phyloP scores from a whole-genome alignment of 2,888 invertebrate genomes.

The Cylloceria caligata region DNA sequence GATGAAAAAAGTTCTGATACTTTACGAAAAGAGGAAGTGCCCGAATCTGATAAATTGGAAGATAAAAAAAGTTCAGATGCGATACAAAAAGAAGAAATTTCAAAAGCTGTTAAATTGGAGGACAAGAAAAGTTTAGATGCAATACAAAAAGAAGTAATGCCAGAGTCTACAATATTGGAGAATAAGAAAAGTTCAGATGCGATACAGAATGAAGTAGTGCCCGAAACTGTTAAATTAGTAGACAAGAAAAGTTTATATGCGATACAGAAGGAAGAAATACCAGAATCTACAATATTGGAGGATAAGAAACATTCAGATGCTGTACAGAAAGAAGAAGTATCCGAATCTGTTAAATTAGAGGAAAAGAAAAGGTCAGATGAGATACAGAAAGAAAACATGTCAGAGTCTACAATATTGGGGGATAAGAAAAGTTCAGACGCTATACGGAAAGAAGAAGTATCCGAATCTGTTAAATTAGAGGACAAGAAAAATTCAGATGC shows the following conservation, averaged over 20 bases:
- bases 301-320: not conserved
- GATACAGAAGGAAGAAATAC: not conserved
- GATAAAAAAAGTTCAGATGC: not conserved
- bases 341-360: slow-evolving; percentile 10
- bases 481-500: no score
- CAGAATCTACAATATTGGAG: not conserved
- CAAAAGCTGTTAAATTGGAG: not conserved
- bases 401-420: not conserved
- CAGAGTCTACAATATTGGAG: not conserved
- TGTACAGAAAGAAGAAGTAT: not conserved
- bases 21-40: not conserved
- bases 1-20: not conserved
- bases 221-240: no score
- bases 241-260: no score
- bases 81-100: not conserved
- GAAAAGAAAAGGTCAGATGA: slow-evolving; percentile 1
- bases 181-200: not conserved
- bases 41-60: not conserved
- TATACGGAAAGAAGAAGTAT: not conserved
- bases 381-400: not conserved
- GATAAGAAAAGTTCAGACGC: not conserved
- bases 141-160: not conserved
- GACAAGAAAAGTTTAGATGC: not conserved
- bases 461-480: no score
- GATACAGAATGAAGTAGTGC: not conserved